phyloP scores from a whole-genome alignment of 1,140 invertebrate genomes.

The Marisa cornuarietis region DNA sequence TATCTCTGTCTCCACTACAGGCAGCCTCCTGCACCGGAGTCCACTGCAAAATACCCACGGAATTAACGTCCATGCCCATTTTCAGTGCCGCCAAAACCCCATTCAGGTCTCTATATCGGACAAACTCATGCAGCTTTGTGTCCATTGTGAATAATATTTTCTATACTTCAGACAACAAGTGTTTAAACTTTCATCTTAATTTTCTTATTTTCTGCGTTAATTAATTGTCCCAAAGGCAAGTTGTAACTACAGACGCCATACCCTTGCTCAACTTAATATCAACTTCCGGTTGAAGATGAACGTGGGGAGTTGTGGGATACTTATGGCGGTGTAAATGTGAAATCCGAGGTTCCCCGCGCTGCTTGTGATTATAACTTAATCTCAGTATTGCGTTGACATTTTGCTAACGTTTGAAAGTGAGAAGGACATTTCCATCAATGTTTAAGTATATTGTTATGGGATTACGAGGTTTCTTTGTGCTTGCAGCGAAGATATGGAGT shows the following conservation, averaged over 20 bases:
- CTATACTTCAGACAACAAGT: not conserved
- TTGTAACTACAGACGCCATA: constrained; percentile 28
- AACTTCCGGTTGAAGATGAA: constrained; percentile 19
- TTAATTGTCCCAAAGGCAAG: not conserved
- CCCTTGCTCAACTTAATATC: not conserved
- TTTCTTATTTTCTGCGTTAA: not conserved
- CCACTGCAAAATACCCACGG: constrained; percentile 58
- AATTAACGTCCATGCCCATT: constrained; percentile 54
- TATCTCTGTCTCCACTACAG: constrained; percentile 54
- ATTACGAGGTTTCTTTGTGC: constrained; percentile 91
- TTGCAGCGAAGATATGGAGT: constrained; percentile 96
- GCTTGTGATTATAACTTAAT: not conserved
- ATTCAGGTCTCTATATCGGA: constrained; percentile 52
- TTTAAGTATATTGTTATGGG: constrained; percentile 97
- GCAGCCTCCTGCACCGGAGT: constrained; percentile 58
- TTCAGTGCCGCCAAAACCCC: constrained; percentile 48
- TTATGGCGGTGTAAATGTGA: constrained; percentile 53
- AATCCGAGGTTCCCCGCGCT: constrained; percentile 16
- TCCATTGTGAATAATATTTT: constrained; percentile 14
- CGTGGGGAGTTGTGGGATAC: constrained; percentile 45
- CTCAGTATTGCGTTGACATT: not conserved
- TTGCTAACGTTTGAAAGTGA: not conserved
- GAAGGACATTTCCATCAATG: constrained; percentile 72
- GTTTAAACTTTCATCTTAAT: no score
- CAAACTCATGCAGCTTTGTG: constrained; percentile 48